These are phyloP conservation scores for Thelaira solivaga DNA, from an alignment of 2,888 invertebrate genomes.

Conservation along the genomic window DNA sequence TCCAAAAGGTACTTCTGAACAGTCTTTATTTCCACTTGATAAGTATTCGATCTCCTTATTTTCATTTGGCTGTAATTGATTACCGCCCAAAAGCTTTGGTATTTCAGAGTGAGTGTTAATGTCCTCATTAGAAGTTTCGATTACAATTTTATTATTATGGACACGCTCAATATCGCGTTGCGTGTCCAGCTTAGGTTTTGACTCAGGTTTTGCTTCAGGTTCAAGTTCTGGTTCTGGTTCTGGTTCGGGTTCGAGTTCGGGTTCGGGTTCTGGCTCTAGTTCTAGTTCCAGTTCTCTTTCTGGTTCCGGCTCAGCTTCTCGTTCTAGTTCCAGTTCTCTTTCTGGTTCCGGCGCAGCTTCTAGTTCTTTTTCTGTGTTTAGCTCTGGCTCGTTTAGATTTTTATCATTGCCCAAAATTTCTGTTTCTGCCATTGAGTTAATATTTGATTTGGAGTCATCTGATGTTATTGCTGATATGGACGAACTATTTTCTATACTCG, in stretches of 20 bases:
- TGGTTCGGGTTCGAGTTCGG: no score
- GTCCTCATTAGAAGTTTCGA: neutral
- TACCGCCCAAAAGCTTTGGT: neutral
- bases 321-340: neutral
- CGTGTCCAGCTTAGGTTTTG: no score
- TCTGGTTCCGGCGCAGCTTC: neutral
- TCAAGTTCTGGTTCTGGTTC: no score
- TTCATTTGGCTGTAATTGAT: constrained; percentile 34
- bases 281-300: neutral
- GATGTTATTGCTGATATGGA: neutral
- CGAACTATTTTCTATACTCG: neutral
- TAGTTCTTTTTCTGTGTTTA: no score
- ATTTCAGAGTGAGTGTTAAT: neutral
- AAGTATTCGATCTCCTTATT: constrained; percentile 21
- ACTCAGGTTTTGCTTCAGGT: no score
- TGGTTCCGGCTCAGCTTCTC: neutral
- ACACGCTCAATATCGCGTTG: no score
- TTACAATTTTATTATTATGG: neutral
- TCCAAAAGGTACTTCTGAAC: neutral
- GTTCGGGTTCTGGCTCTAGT: no score
- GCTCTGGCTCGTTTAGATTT: no score
- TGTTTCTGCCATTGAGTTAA: neutral
- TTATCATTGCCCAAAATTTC: constrained; percentile 1
- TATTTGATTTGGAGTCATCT: neutral
- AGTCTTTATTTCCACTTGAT: neutral